Conservation (phyloP, 2,888 invertebrate genomes). For the Sicus ferrugineus region DNA sequence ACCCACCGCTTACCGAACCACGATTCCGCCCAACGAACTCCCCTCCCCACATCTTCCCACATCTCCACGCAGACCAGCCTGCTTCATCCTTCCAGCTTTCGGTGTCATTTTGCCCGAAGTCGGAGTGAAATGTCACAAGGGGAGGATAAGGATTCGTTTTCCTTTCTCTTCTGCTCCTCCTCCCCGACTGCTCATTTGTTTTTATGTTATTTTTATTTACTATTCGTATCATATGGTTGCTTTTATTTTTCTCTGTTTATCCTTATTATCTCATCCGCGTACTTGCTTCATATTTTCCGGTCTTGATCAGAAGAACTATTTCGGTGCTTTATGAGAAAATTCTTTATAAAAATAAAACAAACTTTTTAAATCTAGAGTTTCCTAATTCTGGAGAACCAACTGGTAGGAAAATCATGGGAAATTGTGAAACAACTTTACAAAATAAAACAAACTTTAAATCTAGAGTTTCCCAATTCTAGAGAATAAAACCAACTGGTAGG, state of each 20-base stretch:
- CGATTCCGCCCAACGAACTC: background rate
- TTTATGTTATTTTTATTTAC: conserved; percentile 16
- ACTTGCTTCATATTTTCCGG: background rate
- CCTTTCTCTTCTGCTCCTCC: background rate
- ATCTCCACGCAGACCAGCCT: background rate
- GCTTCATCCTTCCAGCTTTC: too few species aligned
- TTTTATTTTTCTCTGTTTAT: background rate
- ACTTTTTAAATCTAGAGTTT: background rate
- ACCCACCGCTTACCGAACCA: background rate
- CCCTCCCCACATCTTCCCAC: background rate
- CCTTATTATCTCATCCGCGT: background rate
- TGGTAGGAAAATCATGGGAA: too few species aligned
- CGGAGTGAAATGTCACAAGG: background rate
- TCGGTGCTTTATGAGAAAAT: too few species aligned
- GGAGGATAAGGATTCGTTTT: background rate
- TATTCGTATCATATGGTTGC: conserved; percentile 5
- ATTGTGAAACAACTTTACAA: too few species aligned
- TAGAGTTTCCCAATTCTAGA: too few species aligned
- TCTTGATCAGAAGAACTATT: too few species aligned
- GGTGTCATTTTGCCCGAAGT: too few species aligned
- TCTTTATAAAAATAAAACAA: background rate
- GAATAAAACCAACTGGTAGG: too few species aligned
- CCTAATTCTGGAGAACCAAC: background rate
- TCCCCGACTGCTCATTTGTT: background rate
- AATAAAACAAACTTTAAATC: too few species aligned